A percentile compares a stretch with the other conserved stretches of the same genome.
phyloP scores from a whole-genome alignment of 1,140 invertebrate species.

The Diorhabda elongata region DNA sequence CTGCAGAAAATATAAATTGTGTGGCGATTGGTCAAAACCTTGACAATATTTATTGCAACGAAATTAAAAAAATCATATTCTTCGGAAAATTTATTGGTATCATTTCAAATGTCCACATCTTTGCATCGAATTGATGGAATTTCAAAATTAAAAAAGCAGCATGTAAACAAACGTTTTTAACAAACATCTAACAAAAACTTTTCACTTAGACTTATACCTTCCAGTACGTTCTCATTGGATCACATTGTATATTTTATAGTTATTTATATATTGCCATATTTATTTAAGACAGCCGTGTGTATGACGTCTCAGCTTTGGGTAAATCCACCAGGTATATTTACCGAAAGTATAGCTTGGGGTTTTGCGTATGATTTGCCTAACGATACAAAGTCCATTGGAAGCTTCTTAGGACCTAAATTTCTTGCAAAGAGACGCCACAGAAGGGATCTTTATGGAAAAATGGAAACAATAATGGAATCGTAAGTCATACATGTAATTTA shows the following conservation, averaged over 20 bases:
- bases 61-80: too few species aligned
- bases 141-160: too few species aligned
- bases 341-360: conserved; percentile 70
- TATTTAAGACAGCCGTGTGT: conserved; percentile 31
- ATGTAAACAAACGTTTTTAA: too few species aligned
- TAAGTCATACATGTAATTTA: conserved; percentile 47
- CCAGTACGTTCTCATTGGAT: too few species aligned
- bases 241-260: neutral
- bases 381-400: conserved; percentile 55
- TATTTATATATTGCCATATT: neutral
- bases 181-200: too few species aligned
- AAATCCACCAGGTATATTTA: conserved; percentile 55
- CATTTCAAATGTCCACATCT: too few species aligned
- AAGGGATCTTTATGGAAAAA: conserved; percentile 59
- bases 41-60: too few species aligned
- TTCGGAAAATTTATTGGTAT: too few species aligned
- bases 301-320: conserved; percentile 29
- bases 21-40: too few species aligned
- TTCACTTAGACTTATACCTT: too few species aligned
- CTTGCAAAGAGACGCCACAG: conserved; percentile 51
- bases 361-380: conserved; percentile 72
- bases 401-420: conserved; percentile 38
- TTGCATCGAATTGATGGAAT: too few species aligned
- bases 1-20: too few species aligned
- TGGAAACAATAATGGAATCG: conserved; percentile 68